phyloP scores from a whole-genome alignment of 2,888 invertebrate species.

The Spisula solida region DNA sequence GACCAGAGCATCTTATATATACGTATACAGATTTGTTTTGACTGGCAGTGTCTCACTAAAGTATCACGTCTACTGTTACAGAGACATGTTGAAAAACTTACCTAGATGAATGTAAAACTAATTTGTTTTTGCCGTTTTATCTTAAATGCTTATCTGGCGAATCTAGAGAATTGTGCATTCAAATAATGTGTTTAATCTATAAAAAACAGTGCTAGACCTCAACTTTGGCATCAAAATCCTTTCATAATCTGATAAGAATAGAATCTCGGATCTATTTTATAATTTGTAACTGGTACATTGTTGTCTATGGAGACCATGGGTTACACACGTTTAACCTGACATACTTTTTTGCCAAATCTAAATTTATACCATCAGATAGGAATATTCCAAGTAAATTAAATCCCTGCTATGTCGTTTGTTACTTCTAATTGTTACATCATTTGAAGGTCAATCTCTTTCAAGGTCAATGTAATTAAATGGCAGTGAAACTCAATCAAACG shows the following conservation, averaged over 20 bases:
- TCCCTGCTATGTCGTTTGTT: neutral
- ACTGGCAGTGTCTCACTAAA: neutral
- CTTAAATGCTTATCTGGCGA: neutral
- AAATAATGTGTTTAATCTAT: conserved; percentile 1
- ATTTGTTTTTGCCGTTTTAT: neutral
- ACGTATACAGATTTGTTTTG: neutral
- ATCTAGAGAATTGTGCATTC: neutral
- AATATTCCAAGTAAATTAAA: neutral
- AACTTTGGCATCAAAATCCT: neutral
- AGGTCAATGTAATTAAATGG: neutral
- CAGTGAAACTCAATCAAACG: neutral
- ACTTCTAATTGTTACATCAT: neutral
- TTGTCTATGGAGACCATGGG: neutral
- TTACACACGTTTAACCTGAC: neutral
- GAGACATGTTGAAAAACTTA: neutral
- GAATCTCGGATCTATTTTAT: neutral
- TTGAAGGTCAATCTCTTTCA: neutral
- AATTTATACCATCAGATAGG: neutral
- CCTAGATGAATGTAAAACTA: neutral
- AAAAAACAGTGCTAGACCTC: neutral
- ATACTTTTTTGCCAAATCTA: neutral
- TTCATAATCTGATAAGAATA: neutral
- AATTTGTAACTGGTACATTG: neutral
- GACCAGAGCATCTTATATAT: neutral
- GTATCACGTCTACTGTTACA: neutral